Conservation (phyloP, 2,888 invertebrate genomes). For the Hesperia comma region DNA sequence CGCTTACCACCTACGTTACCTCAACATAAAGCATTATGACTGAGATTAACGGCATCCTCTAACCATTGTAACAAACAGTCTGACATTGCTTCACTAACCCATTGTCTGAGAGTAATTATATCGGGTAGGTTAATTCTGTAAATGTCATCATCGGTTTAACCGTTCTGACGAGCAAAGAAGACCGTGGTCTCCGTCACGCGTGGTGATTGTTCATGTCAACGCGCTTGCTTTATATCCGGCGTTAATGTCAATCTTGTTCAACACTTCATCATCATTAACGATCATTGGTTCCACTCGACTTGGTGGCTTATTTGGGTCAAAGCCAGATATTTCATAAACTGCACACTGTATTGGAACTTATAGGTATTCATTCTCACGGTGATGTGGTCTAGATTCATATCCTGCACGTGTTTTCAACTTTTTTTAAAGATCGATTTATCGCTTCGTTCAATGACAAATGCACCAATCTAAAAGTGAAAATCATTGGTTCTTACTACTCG, state of each 20-base stretch:
- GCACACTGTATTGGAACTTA: background rate
- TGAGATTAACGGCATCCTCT: background rate
- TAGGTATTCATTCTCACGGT: background rate
- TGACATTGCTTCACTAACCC: slow-evolving; percentile 17
- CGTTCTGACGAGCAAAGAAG: slow-evolving; percentile 49
- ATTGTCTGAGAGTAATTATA: slow-evolving; percentile 35
- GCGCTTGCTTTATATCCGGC: slow-evolving; percentile 5
- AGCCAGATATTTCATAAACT: background rate
- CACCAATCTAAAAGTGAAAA: too few species aligned
- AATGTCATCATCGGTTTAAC: slow-evolving; percentile 31
- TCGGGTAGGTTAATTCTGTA: slow-evolving; percentile 35
- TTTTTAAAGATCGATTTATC: too few species aligned
- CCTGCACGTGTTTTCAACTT: too few species aligned
- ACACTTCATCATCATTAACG: slow-evolving; percentile 9
- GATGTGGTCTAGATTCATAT: too few species aligned
- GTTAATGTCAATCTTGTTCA: slow-evolving; percentile 1
- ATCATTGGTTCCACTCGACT: background rate
- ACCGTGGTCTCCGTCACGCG: slow-evolving; percentile 59
- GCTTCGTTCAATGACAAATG: too few species aligned
- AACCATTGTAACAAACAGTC: background rate
- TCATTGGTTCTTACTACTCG: too few species aligned
- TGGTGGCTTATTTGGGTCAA: background rate
- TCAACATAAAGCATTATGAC: background rate
- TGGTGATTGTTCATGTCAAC: slow-evolving; percentile 41
- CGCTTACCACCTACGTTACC: background rate